Percentiles rank a stretch among this genome's conserved stretches.
These are phyloP conservation scores for Pangasius larnaudii DNA, from an alignment of 2,797 vertebrate genomes.

Conservation along the genomic window DNA sequence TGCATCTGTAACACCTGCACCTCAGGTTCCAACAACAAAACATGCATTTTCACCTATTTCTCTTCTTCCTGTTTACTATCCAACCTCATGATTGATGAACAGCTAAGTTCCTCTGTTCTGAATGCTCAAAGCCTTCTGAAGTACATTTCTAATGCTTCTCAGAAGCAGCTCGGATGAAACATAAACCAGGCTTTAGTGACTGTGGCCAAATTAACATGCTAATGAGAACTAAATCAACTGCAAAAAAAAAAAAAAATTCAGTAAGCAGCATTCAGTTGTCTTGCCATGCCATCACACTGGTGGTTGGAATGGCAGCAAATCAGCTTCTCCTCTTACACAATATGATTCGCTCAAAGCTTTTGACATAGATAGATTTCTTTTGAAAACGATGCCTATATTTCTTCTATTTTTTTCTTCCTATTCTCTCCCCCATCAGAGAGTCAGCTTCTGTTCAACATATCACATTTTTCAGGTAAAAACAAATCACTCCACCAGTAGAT, in stretches of 20 bases:
- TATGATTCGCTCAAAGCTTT: not conserved
- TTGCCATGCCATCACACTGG: slow-evolving; percentile 11
- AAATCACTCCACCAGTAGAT: slow-evolving; percentile 46
- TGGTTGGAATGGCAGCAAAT: not conserved
- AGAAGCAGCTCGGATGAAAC: slow-evolving; percentile 8
- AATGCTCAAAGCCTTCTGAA: not conserved
- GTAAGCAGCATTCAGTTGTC: slow-evolving; percentile 22
- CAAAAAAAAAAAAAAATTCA: slow-evolving; percentile 32
- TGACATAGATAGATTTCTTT: not conserved
- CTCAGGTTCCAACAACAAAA: not conserved
- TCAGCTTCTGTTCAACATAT: not conserved
- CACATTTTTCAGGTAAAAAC: slow-evolving; percentile 50
- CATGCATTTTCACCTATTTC: not conserved
- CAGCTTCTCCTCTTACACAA: slow-evolving; percentile 11
- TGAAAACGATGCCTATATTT: not conserved
- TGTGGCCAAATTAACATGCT: slow-evolving; percentile 41
- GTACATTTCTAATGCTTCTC: not conserved
- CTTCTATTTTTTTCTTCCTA: not conserved
- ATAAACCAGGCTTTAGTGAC: slow-evolving; percentile 30
- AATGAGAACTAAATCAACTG: slow-evolving; percentile 17
- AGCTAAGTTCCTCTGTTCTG: not conserved
- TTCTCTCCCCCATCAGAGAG: not conserved
- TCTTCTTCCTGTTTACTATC: not conserved
- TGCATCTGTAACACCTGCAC: not conserved
- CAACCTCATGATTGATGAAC: not conserved